Base-by-base conservation (phyloP, 2,888 invertebrate genomes). In the Chrysolina haemoptera region DNA sequence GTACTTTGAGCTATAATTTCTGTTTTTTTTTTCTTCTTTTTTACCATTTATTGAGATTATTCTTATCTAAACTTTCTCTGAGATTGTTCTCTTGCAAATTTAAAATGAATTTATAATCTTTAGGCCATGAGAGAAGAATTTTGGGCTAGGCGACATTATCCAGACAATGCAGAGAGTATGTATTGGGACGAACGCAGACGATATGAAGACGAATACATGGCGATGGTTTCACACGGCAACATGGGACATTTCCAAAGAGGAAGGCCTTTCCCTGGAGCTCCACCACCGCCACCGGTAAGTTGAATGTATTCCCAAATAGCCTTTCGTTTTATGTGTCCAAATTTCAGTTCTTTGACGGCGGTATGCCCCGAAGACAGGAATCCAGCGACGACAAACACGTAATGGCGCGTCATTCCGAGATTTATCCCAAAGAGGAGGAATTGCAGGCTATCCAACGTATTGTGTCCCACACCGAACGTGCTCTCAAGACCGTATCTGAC, bases 321-420 rank as follows among this genome's bases (percentile, higher is more conserved):
- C 20, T 35, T 16, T 64, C 40, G 87, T 89, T 89, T 86, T 27
- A 62, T 14, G 11, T n/a, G 10, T 16, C n/a, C 43, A 22, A 91
- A 89, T 85, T 90, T 5, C 67, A 91, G 75, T 83, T 80, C 73
- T 84, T 82, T 77, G 83, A 82, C 67, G 91, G 91, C 14, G 90
- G 90, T 46, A 89, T 48, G 11, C 92, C 92, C 63, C 92, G 97
- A 27, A 92, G 96, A 68, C 94, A 95, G 0, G 98, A 98, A 88
- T 95, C 96, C n/a, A 94, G 94, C 20, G 98, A 99, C 89, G 99
- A 99, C 89, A 93, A 97, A 12, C 98, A 98, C 89, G 96, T 98
- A 72, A 93, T 96, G 87, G 94, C 96, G 67, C 95, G 96, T 84
- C 98, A 99, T 88, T 94, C 95, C 0, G 95, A 95, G 78, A 97